Evolutionary conservation across 2,113 vertebrate species (phyloP).

Genomic region (Paradisaea rubra): DNA sequence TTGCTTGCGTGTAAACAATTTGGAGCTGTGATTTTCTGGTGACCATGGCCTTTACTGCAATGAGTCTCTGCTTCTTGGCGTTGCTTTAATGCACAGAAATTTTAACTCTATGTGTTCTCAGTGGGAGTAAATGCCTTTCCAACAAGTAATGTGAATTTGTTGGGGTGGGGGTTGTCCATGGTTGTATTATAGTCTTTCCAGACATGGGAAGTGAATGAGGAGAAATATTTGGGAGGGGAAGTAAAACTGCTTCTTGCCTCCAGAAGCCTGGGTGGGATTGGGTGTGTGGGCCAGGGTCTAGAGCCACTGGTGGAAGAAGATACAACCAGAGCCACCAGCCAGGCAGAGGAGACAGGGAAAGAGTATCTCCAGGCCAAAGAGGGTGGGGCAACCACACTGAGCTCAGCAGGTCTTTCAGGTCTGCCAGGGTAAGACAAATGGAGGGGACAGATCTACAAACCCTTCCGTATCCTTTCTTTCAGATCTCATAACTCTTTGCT

Average conservation of each 20-base stretch:
- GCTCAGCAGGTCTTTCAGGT: background rate
- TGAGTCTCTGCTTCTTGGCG: background rate
- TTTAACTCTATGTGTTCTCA: background rate
- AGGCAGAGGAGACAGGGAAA: background rate
- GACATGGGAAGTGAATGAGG: background rate
- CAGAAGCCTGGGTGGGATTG: background rate
- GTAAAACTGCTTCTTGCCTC: background rate
- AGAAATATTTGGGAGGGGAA: background rate
- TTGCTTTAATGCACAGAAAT: background rate
- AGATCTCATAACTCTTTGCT: background rate
- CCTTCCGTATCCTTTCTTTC: background rate
- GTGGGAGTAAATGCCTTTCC: background rate
- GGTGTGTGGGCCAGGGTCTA: background rate
- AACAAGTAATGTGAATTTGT: background rate
- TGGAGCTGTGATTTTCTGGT: background rate
- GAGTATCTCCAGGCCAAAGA: background rate
- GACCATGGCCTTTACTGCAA: background rate
- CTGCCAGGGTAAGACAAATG: fast-evolving
- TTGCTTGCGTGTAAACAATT: background rate
- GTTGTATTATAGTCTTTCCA: background rate
- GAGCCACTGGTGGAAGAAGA: background rate
- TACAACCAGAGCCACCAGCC: background rate
- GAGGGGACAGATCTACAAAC: background rate
- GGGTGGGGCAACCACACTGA: background rate
- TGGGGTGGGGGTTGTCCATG: background rate